Base-by-base conservation (phyloP, 2,797 vertebrate genomes). In the Benthosema pterotum region DNA sequence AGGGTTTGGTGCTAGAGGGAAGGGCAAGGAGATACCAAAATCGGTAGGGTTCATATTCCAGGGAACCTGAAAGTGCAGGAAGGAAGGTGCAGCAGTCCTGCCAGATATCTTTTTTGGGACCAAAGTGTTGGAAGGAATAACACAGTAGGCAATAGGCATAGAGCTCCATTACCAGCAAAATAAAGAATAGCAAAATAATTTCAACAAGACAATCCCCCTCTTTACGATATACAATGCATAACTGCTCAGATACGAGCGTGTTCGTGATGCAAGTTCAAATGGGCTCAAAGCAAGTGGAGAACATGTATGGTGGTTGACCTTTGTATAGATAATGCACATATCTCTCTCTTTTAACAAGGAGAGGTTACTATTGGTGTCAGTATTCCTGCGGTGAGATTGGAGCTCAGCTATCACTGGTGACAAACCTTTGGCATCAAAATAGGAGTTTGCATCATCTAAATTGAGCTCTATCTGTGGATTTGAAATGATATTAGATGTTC, bases 271-370 rank as follows among this genome's bases (percentile, higher is more conserved):
- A 50, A 47, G 57, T 38, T 17, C 28, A 64, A 13, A 1, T 6
- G 7, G 46, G 52, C 54, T 48, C 13, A 60, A 57, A 19, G 42
- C 51, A 56, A 43, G 58, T 19, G 32, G 16, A 65, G 62, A 58
- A 38, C n/a, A n/a, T 57, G 51, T 46, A 17, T 22, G 49, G 47
- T 16, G 67, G 38, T 59, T 57, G 49, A 18, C 38, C 56, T 57
- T 1, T 43, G 28, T 18, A 57, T 28, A 25, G 16, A 11, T 18
- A 25, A 56, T 28, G 32, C 14, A 11, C 3, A 25, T 11, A 46
- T 18, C n/a, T 58, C 45, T 3, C 18, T 38, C 48, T 60, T 46
- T 49, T 47, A 70, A 11, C 47, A 32, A 8, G 13, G 45, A 61
- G 17, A 56, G 42, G 54, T 12, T 19, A 58, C 60, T 3, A 46